Evolutionary conservation across 2,888 invertebrate species (phyloP).

Genomic region (Euphydryas editha): DNA sequence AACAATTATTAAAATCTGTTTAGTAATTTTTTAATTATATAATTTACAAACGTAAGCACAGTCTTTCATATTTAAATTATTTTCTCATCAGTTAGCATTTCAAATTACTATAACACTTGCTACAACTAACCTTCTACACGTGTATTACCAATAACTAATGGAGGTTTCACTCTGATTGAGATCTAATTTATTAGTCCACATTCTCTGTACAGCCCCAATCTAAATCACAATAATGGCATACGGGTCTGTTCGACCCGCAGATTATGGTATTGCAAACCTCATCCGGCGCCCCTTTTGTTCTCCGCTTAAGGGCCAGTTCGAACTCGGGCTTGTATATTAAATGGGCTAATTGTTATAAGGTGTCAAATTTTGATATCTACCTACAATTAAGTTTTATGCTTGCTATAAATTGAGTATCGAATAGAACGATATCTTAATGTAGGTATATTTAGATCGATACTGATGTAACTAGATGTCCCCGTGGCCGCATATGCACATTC

Average conservation of each 20-base stretch:
- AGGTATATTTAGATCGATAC: background rate
- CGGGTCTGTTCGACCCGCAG: slow-evolving; percentile 44
- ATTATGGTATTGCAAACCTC: slow-evolving; percentile 60
- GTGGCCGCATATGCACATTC: no score
- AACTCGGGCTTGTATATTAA: slow-evolving; percentile 27
- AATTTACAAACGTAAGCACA: no score
- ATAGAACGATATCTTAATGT: background rate
- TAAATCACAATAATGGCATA: slow-evolving; percentile 52
- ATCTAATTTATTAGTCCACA: slow-evolving; percentile 79
- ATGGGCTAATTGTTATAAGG: slow-evolving; percentile 33
- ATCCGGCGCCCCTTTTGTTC: slow-evolving; percentile 69
- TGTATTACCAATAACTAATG: slow-evolving; percentile 61
- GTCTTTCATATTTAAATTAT: background rate
- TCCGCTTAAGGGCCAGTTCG: slow-evolving; percentile 34
- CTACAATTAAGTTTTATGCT: slow-evolving; percentile 18
- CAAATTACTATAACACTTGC: slow-evolving; percentile 11
- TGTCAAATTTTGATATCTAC: slow-evolving; percentile 37
- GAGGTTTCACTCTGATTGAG: slow-evolving; percentile 76
- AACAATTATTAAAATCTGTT: no score
- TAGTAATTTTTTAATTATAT: no score
- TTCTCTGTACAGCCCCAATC: slow-evolving; percentile 57
- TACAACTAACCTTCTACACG: slow-evolving; percentile 31
- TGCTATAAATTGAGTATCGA: slow-evolving; percentile 11
- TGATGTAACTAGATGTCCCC: no score
- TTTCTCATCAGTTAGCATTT: background rate